phyloP scores from a whole-genome alignment of 2,888 invertebrate genomes.

The Meiosimyza platycephala region DNA sequence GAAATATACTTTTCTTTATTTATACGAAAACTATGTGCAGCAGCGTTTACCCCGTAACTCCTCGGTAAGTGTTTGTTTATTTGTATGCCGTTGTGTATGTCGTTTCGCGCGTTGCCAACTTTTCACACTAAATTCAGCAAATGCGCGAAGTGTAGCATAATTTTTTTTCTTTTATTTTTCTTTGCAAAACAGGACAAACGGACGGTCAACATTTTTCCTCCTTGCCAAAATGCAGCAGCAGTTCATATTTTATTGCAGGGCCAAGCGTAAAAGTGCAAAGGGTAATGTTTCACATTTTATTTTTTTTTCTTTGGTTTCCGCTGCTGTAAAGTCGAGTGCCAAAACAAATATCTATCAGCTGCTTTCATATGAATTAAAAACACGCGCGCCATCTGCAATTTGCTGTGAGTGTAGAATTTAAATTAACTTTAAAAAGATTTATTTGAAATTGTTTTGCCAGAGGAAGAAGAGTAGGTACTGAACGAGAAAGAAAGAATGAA shows the following conservation, averaged over 20 bases:
- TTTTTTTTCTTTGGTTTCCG: neutral
- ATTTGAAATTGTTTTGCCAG: conserved; percentile 14
- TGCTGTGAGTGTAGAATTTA: conserved; percentile 34
- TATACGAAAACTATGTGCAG: conserved; percentile 35
- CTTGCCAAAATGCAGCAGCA: conserved; percentile 24
- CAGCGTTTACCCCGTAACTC: conserved; percentile 1
- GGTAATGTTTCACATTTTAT: neutral
- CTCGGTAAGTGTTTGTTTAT: neutral
- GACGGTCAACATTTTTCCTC: conserved; percentile 1
- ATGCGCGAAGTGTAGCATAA: conserved; percentile 7
- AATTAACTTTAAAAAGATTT: conserved; percentile 17
- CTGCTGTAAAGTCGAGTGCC: conserved; percentile 38
- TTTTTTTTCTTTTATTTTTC: neutral
- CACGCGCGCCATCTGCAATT: conserved; percentile 46
- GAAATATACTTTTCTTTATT: conserved; percentile 27
- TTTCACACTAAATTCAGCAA: conserved; percentile 23
- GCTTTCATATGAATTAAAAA: conserved; percentile 51
- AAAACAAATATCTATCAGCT: conserved; percentile 51
- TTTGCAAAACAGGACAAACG: conserved; percentile 11
- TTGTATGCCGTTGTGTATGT: neutral
- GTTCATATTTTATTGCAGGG: conserved; percentile 7
- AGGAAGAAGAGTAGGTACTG: neutral
- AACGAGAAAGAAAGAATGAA: neutral
- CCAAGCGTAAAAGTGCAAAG: neutral
- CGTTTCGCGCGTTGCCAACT: conserved; percentile 28